Evolutionary conservation across 30 jellyfish, hydroid and myxozoan species (phyloP), one percentile per base, ranked within the genome.

Genomic region (Aurelia aurita complex sp. Pacific): DNA sequence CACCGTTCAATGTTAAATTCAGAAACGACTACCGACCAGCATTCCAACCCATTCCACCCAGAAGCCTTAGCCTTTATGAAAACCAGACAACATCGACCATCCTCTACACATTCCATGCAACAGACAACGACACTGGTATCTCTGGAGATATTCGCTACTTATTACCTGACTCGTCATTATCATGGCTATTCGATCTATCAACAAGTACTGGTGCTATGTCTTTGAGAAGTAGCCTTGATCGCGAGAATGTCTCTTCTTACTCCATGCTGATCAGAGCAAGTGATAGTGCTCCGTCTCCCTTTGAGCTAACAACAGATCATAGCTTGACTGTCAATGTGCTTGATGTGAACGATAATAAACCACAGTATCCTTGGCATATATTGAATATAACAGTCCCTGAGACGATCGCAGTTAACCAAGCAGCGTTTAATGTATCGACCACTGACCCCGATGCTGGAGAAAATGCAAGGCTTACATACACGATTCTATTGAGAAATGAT

Each of bases 261-360:
- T 34, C 74, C 69, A n/a, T 85, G 86, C 36, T 69, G 10, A 67
- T 91, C 38, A 75, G 83, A 19, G 98, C 96, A 17, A 74, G 80
- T 76, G 98, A 91, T 74, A 68, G 94, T 52, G 98, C 98, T 3
- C 98, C 98, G 16, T 50, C 89, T 13, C 98, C 98, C 73, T 91
- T 91, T 79, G 94, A 83, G 57, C 68, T 17, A 51, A 51, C 87
- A 18, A 52, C 60, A 62, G 72, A 78, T 70, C 81, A 64, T 36
- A 55, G 87, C 12, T 67, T 91, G 10, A 91, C 84, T 13, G 75
- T 91, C 2, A 80, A 60, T 34, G 93, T 91, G 1, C 81, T 80
- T 1, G 98, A 91, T 60, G 88, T 86, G 42, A 90, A 90, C 69
- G 97, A 90, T 46, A 90, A 90, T 82, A 68, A 76, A 65, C 97